Base-by-base conservation (phyloP, 2,888 invertebrate species). In the Stenolophus ochropezus region DNA sequence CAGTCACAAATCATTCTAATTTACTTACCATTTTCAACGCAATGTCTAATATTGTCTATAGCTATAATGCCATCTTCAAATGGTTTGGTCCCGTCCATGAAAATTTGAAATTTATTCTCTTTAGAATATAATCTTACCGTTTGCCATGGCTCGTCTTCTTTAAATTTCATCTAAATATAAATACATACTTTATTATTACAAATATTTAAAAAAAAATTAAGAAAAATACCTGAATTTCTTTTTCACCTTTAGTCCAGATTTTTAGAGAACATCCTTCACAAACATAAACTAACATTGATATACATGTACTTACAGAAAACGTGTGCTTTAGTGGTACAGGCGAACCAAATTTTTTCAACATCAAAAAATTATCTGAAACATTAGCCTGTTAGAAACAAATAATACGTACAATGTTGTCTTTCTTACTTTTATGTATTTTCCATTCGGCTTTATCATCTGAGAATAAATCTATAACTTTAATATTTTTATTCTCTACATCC, bases 341-440 rank as follows among this genome's bases (percentile, higher is more conserved):
- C n/a, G 65, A 14, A 16, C 33, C 33, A 33, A 33, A 69, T 18
- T 16, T 69, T 16, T 18, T 33, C 18, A 69, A 69, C 16, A 33
- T 69, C 18, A 69, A 33, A 33, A 27, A 33, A 8, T 27, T 18
- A 69, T 69, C 65, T 69, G 8, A 33, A 69, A 69, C 4, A 16
- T 25, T 23, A 11, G 1, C 23, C 2, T 23, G 11, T 14, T 61
- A 25, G 25, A 14, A 61, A n/a, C n/a, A n/a, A n/a, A n/a, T n/a
- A n/a, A n/a, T n/a, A n/a, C n/a, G n/a, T n/a, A n/a, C n/a, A n/a
- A n/a, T n/a, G n/a, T n/a, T n/a, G n/a, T n/a, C n/a, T n/a, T n/a
- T 25, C 83, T 84, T 82, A 86, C 86, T 85, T 8, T 81, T 25
- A 65, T 86, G 85, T 11, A 85, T 20, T 83, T 84, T 86, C 86